Percentiles rank a stretch among this genome's conserved stretches.
phyloP scores from a whole-genome alignment of 2,888 invertebrate species.

The Aproaerema taeniolella region DNA sequence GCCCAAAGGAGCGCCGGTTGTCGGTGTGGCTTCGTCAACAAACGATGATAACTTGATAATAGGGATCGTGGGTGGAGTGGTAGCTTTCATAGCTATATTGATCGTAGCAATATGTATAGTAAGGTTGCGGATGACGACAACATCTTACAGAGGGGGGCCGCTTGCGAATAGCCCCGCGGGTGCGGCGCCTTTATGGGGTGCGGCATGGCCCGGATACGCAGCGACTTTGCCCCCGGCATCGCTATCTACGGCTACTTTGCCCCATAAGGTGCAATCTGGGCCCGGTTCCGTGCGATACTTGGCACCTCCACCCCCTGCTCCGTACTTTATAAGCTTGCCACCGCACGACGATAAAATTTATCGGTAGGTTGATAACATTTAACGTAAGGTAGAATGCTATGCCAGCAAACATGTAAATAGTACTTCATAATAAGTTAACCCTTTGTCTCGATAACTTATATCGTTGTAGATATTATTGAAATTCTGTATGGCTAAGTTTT shows the following conservation, averaged over 20 bases:
- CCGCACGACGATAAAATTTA: slow-evolving; percentile 81
- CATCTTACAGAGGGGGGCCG: slow-evolving; percentile 83
- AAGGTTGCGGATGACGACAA: slow-evolving; percentile 82
- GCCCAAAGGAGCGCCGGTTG: slow-evolving; percentile 77
- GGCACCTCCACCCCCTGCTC: slow-evolving; percentile 81
- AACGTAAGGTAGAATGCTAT: slow-evolving; percentile 10
- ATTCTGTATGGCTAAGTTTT: slow-evolving; percentile 2
- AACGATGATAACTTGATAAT: slow-evolving; percentile 96
- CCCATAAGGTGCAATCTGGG: slow-evolving; percentile 79
- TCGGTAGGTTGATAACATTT: slow-evolving; percentile 54
- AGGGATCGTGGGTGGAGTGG: slow-evolving; percentile 95
- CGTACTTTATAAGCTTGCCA: slow-evolving; percentile 80
- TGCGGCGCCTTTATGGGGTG: slow-evolving; percentile 78
- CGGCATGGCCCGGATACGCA: slow-evolving; percentile 75
- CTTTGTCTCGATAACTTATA: slow-evolving; percentile 27
- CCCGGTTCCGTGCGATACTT: slow-evolving; percentile 71
- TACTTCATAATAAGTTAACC: slow-evolving; percentile 3
- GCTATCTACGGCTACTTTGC: slow-evolving; percentile 80
- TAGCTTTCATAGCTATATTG: slow-evolving; percentile 92
- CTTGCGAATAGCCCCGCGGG: slow-evolving; percentile 79
- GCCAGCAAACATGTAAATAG: slow-evolving; percentile 15
- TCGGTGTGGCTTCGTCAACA: slow-evolving; percentile 79
- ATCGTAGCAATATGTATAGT: slow-evolving; percentile 94
- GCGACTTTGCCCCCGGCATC: slow-evolving; percentile 79
- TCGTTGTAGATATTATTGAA: slow-evolving; percentile 46